Percentiles rank a stretch among this genome's conserved stretches.
These are phyloP conservation scores for Lepetodrilus schrolli DNA, from an alignment of 2,888 invertebrate genomes.

Conservation along the genomic window DNA sequence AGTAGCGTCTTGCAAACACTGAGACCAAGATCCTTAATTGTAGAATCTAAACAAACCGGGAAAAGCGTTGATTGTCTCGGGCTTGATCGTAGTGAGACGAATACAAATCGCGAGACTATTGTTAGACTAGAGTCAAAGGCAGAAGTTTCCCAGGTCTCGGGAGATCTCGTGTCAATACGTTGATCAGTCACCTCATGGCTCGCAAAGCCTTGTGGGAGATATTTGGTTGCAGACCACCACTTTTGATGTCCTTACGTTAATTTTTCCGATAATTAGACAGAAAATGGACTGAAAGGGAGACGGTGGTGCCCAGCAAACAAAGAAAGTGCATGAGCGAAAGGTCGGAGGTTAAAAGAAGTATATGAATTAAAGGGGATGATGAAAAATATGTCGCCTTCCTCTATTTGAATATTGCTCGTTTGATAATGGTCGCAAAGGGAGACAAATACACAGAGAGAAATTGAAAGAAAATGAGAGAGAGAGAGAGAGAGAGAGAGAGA, in stretches of 20 bases:
- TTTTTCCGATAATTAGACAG: slow-evolving; percentile 23
- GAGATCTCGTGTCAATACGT: slow-evolving; percentile 25
- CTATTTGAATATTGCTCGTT: too few species aligned
- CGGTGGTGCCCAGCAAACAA: neutral
- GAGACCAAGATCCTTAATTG: slow-evolving; percentile 27
- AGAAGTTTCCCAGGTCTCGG: slow-evolving; percentile 17
- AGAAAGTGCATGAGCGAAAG: too few species aligned
- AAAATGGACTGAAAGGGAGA: slow-evolving; percentile 4
- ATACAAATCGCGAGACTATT: slow-evolving; percentile 22
- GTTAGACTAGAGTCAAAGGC: neutral
- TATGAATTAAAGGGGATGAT: too few species aligned
- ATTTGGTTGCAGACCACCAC: slow-evolving; percentile 12
- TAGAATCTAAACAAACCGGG: slow-evolving; percentile 21
- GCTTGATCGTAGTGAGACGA: slow-evolving; percentile 1
- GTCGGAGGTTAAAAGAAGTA: too few species aligned
- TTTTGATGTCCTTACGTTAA: slow-evolving; percentile 19
- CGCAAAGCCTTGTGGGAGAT: slow-evolving; percentile 18
- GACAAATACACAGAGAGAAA: too few species aligned
- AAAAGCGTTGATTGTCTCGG: slow-evolving; percentile 14
- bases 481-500: too few species aligned
- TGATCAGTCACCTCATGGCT: slow-evolving; percentile 24
- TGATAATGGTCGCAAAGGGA: too few species aligned
- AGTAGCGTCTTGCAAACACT: slow-evolving; percentile 9
- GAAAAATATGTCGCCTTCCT: neutral
- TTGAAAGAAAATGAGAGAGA: too few species aligned